These are phyloP conservation scores for Chitala chitala DNA, from an alignment of 2,113 vertebrate genomes.

Conservation along the genomic window DNA sequence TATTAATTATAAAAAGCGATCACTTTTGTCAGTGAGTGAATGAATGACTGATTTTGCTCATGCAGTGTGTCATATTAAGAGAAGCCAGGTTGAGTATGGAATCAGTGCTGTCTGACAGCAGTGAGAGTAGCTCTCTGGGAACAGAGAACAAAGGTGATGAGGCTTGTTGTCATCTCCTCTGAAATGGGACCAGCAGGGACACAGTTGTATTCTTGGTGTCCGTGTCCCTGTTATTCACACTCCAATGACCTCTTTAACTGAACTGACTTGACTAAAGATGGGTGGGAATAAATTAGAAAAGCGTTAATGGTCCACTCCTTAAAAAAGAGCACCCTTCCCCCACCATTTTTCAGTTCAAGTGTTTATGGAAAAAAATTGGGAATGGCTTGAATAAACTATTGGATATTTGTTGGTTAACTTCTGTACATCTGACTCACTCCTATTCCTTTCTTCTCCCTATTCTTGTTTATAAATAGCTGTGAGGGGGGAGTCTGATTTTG, in stretches of 20 bases:
- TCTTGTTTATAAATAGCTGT: constrained; percentile 3
- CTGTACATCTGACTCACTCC: neutral
- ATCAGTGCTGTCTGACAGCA: neutral
- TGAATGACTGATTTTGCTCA: no score
- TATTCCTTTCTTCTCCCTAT: neutral
- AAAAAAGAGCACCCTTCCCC: neutral
- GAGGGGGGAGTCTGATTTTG: constrained; percentile 1
- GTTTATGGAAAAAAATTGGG: constrained; percentile 19
- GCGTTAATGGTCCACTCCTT: no score
- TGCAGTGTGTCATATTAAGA: neutral
- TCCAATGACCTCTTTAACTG: constrained; percentile 23
- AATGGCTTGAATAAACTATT: constrained; percentile 5
- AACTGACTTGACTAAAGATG: constrained; percentile 25
- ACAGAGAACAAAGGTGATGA: constrained; percentile 9
- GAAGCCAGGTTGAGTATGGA: neutral
- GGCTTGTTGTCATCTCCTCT: neutral
- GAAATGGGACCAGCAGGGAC: constrained; percentile 7
- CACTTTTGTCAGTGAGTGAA: no score
- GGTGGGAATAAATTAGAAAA: no score
- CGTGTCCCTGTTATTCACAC: constrained; percentile 28
- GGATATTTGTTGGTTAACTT: constrained; percentile 22
- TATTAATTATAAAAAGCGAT: no score
- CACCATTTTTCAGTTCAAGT: neutral
- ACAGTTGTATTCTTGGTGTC: constrained; percentile 28
- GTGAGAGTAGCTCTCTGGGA: constrained; percentile 12